Conservation (phyloP, 2,888 invertebrate genomes). For the Stegophylla sp. region DNA sequence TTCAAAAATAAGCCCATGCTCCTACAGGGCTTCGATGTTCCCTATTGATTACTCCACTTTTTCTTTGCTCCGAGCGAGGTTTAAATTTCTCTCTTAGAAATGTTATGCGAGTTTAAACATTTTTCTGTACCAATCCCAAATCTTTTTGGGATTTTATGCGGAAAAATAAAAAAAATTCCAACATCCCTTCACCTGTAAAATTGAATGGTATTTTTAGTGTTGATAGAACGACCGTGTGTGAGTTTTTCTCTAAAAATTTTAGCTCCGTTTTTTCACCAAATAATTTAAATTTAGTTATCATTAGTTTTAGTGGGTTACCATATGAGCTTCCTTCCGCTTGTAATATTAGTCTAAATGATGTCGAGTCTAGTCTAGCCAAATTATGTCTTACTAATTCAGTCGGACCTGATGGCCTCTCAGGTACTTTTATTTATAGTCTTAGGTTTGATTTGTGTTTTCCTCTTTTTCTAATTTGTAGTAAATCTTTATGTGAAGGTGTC, state of each 20-base stretch:
- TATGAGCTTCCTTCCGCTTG: background rate
- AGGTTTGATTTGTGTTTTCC: background rate
- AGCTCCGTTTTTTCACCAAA: background rate
- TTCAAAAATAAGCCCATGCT: constrained; percentile 2
- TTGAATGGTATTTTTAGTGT: background rate
- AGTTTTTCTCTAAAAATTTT: background rate
- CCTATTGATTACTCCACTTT: background rate
- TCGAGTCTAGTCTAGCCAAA: constrained; percentile 1
- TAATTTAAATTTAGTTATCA: background rate
- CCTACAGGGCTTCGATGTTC: background rate
- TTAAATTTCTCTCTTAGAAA: background rate
- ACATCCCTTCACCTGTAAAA: background rate
- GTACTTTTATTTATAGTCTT: background rate
- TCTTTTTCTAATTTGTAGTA: constrained; percentile 2
- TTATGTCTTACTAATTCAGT: background rate
- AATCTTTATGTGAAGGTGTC: background rate
- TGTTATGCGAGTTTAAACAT: background rate
- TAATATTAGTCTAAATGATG: background rate
- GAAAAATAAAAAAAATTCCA: constrained; percentile 1
- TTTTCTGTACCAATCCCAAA: background rate
- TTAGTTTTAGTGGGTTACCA: background rate
- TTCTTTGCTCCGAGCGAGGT: background rate
- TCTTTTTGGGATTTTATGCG: background rate
- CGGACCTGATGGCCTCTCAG: constrained; percentile 3
- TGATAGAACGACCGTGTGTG: background rate